Evolutionary conservation across 2,888 invertebrate genomes (phyloP).

Genomic region (Ichneumon xanthorius): DNA sequence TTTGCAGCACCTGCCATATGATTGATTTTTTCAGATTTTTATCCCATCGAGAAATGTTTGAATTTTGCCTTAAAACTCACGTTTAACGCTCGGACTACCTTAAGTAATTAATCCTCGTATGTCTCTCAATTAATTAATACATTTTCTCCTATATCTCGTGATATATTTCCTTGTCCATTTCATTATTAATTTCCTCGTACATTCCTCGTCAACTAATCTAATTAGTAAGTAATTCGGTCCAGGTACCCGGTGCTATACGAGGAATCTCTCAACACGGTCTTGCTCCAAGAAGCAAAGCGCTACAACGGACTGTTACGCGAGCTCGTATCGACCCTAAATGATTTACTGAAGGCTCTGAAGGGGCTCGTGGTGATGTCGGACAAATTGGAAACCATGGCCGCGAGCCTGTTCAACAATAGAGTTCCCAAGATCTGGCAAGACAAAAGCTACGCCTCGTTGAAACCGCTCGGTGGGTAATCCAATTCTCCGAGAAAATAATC

Average conservation of each 20-base stretch:
- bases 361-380: constrained; percentile 93
- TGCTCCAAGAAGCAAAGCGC: constrained; percentile 94
- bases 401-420: constrained; percentile 88
- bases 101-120: too few species aligned
- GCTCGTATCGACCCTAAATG: constrained; percentile 86
- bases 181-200: too few species aligned
- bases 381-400: constrained; percentile 89
- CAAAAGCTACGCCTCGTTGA: constrained; percentile 89
- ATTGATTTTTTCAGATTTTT: too few species aligned
- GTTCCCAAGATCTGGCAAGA: constrained; percentile 91
- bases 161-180: neutral
- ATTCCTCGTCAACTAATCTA: neutral
- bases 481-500: neutral
- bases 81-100: too few species aligned
- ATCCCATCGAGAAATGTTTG: too few species aligned
- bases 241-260: constrained; percentile 94
- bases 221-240: constrained; percentile 37
- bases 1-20: too few species aligned
- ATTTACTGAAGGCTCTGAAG: constrained; percentile 90
- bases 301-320: constrained; percentile 88
- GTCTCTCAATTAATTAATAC: too few species aligned
- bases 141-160: too few species aligned
- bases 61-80: too few species aligned
- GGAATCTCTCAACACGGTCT: constrained; percentile 95
- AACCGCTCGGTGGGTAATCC: constrained; percentile 88